A percentile compares a stretch with the other conserved stretches of the same genome.
phyloP scores from a whole-genome alignment of 2,113 vertebrate species.

The Sylvia atricapilla region DNA sequence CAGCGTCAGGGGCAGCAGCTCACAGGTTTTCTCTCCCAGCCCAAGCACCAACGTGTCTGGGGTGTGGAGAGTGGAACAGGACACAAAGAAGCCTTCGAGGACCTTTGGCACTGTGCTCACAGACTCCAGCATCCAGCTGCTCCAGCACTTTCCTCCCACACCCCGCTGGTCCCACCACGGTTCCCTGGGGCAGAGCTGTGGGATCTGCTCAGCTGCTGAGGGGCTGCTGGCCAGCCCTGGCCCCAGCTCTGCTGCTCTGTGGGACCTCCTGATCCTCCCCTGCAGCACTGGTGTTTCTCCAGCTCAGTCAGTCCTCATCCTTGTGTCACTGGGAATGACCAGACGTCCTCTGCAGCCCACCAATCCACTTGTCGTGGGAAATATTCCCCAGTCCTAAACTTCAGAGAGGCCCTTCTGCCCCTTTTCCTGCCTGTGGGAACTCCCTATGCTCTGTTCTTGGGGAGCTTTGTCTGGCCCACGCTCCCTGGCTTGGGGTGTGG shows the following conservation, averaged over 20 bases:
- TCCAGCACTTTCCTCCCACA: neutral
- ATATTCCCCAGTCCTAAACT: neutral
- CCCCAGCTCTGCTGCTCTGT: neutral
- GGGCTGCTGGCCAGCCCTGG: neutral
- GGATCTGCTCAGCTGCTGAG: neutral
- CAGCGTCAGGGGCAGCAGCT: neutral
- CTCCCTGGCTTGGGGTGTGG: neutral
- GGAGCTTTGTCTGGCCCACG: rapidly evolving
- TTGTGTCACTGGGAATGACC: neutral
- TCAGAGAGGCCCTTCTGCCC: neutral
- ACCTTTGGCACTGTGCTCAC: neutral
- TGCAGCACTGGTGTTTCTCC: neutral
- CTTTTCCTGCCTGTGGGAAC: neutral
- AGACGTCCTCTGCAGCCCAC: neutral
- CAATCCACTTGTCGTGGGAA: neutral
- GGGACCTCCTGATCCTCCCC: neutral
- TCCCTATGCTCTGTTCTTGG: neutral
- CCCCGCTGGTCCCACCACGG: rapidly evolving
- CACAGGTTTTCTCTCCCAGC: neutral
- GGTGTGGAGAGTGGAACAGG: neutral
- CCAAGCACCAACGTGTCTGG: neutral
- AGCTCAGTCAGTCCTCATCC: neutral
- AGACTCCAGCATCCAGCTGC: neutral
- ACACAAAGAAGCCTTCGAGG: neutral
- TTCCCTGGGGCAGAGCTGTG: neutral